A percentile compares a stretch with the other conserved stretches of the same genome.
Evolutionary conservation across 2,888 invertebrate species (phyloP).

Genomic region (Candidula unifasciata): DNA sequence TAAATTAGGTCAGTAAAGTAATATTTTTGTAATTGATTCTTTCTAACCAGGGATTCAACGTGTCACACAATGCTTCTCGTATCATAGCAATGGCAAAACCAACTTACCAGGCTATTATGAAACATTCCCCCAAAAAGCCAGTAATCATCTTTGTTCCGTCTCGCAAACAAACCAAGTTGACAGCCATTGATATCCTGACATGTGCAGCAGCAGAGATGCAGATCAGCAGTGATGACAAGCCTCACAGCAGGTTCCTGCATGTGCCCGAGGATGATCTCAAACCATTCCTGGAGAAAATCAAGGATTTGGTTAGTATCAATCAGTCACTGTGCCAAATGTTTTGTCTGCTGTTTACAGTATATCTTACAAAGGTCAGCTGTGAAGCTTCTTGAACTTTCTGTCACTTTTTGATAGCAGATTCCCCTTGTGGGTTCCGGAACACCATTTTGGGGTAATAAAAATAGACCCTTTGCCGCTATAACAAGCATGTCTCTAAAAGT

Average conservation of each 20-base stretch:
- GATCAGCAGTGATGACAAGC: conserved; percentile 87
- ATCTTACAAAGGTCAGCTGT: not conserved
- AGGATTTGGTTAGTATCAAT: conserved; percentile 85
- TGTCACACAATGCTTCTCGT: conserved; percentile 96
- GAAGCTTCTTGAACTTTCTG: no score
- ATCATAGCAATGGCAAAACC: conserved; percentile 99
- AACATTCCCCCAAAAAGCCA: conserved; percentile 78
- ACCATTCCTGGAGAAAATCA: conserved; percentile 91
- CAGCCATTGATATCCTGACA: conserved; percentile 96
- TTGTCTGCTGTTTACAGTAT: no score
- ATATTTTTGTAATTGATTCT: not conserved
- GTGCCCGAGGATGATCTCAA: conserved; percentile 87
- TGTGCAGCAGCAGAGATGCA: conserved; percentile 93
- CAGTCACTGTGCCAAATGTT: no score
- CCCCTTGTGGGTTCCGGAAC: no score
- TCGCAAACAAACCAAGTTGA: conserved; percentile 92
- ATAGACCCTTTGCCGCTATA: no score
- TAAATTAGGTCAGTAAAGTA: not conserved
- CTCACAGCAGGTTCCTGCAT: conserved; percentile 92
- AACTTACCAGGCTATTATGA: conserved; percentile 92
- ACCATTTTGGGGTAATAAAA: no score
- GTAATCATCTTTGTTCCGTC: conserved; percentile 81
- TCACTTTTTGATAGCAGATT: no score
- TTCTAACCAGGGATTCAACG: conserved; percentile 90
- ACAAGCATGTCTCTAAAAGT: no score